These are phyloP conservation scores for Orthonevra nobilis DNA, from an alignment of 2,888 invertebrate genomes.

Conservation along the genomic window DNA sequence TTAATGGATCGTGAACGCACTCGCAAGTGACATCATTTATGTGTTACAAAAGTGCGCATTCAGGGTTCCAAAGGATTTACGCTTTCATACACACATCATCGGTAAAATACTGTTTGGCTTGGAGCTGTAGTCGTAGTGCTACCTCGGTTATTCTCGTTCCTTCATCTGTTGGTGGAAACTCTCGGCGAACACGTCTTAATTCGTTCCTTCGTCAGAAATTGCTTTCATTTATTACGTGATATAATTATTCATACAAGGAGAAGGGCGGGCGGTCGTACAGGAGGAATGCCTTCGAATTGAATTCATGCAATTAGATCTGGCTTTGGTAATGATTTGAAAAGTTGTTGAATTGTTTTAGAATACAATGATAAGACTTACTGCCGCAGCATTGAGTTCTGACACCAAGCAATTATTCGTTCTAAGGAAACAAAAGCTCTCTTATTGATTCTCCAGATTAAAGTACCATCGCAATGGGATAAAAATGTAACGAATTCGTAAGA, in stretches of 20 bases:
- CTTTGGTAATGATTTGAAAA: background rate
- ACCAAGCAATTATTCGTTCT: too few relatives aligned
- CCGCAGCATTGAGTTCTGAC: background rate
- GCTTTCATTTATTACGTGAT: slow-evolving; percentile 46
- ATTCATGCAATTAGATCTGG: slow-evolving; percentile 12
- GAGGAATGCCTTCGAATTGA: slow-evolving; percentile 18
- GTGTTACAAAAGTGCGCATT: slow-evolving; percentile 48
- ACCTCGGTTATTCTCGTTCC: background rate
- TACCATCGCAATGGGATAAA: too few relatives aligned
- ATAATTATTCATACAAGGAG: slow-evolving; percentile 28
- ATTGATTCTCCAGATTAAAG: too few relatives aligned
- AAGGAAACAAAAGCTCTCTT: too few relatives aligned
- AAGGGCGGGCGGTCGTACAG: background rate
- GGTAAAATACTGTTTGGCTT: slow-evolving; percentile 21
- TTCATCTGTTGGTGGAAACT: slow-evolving; percentile 10
- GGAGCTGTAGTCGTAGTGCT: too few relatives aligned
- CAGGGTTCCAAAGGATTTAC: slow-evolving; percentile 44
- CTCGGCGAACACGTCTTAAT: slow-evolving; percentile 29
- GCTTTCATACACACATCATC: slow-evolving; percentile 41
- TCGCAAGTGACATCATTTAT: slow-evolving; percentile 55
- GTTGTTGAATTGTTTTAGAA: background rate
- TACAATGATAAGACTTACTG: background rate
- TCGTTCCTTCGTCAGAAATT: slow-evolving; percentile 35
- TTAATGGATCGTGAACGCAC: slow-evolving; percentile 57
- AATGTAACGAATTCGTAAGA: background rate